Base-by-base conservation (phyloP, 2,888 invertebrate genomes). In the Ellobium chinense region DNA sequence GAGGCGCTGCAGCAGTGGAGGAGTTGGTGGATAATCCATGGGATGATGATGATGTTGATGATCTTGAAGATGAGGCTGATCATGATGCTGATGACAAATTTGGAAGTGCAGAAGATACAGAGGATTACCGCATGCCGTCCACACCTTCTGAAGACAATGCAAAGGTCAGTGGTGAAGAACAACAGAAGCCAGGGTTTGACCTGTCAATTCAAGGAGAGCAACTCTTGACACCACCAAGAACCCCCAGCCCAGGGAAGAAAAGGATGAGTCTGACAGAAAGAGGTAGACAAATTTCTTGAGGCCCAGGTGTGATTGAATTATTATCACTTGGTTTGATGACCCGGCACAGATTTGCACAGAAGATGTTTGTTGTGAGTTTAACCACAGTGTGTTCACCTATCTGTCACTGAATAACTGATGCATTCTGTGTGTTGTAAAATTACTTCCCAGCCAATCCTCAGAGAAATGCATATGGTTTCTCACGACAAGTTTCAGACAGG, bases 191-290 rank as follows among this genome's bases (percentile, higher is more conserved):
- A 46, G 31, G 54, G 5, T 1, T 56, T 0, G 73, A 31, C 2
- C 37, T 79, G 72, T 31, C 79, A 21, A 65, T 79, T 21, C 62
- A 63, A 18, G 79, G 79, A 2, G 54, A 65, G 2, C 79, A 79
- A 36, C 58, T 79, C 14, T 37, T 79, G 37, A 73, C 73, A 1
- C 79, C 79, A 27, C 73, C 79, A 2, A 27, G 7, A 2, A 34
- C 79, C 2, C 79, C 79, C 1, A 27, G 73, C 14, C 7, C 46
- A 54, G 68, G 68, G 4, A 63, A 60, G 60, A 60, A 60, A 60
- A 60, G n/a, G 27, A 27, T 24, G 5, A 60, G 60, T n/a, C 12
- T 14, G 46, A 7, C 46, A 60, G 60, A 60, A n/a, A 60, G 27
- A 60, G 60, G 60, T 60, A 60, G 60, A 60, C 60, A 60, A 14